A percentile compares a stretch with the other conserved stretches of the same genome.
Evolutionary conservation across 2,888 invertebrate species (phyloP).

Genomic region (Pherbina coryleti): DNA sequence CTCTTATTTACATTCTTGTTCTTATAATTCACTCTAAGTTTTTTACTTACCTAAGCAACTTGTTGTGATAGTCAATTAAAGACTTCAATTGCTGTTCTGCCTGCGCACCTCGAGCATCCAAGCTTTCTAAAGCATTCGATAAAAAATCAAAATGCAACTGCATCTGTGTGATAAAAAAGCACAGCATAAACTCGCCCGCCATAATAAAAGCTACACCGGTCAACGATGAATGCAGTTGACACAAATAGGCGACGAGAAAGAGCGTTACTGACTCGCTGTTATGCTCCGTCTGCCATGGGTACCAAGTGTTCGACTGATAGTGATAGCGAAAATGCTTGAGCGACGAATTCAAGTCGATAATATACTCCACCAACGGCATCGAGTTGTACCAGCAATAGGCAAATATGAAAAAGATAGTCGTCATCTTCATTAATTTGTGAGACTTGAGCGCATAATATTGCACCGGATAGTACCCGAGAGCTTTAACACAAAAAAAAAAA

Average conservation of each 20-base stretch:
- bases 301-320: conserved; percentile 63
- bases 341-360: conserved; percentile 50
- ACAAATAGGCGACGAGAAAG: conserved; percentile 51
- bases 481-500: neutral
- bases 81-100: conserved; percentile 53
- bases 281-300: conserved; percentile 58
- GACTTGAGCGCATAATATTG: conserved; percentile 50
- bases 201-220: conserved; percentile 54
- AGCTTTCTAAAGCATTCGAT: conserved; percentile 46
- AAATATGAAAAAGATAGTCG: conserved; percentile 51
- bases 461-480: conserved; percentile 46
- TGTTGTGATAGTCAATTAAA: conserved; percentile 56
- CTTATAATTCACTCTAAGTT: neutral
- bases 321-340: conserved; percentile 48
- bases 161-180: conserved; percentile 58
- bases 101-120: conserved; percentile 49
- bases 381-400: conserved; percentile 55
- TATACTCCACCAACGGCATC: conserved; percentile 53
- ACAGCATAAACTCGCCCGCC: conserved; percentile 56
- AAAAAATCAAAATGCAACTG: conserved; percentile 59
- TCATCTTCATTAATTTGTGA: conserved; percentile 51
- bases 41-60: conserved; percentile 50
- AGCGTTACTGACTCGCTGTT: conserved; percentile 42
- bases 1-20: neutral
- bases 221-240: conserved; percentile 54